phyloP scores from a whole-genome alignment of 2,797 vertebrate genomes.

The Danio choprae region DNA sequence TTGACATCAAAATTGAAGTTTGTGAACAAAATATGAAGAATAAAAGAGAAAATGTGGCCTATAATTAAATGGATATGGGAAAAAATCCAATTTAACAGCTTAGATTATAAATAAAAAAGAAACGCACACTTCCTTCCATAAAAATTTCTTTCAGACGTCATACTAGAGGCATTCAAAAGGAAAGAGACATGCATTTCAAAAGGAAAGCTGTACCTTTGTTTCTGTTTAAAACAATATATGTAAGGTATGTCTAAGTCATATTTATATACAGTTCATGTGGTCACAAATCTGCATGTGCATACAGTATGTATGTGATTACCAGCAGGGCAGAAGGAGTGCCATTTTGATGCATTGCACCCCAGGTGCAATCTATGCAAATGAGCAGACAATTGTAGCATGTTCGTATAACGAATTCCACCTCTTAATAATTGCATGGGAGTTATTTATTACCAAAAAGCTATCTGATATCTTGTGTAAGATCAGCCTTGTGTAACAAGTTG shows the following conservation, averaged over 20 bases:
- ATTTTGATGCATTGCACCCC: conserved; percentile 56
- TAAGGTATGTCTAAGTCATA: not conserved
- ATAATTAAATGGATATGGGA: not conserved
- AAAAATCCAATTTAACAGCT: not conserved
- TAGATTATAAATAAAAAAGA: not conserved
- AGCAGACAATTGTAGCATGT: conserved; percentile 47
- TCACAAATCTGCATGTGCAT: conserved; percentile 17
- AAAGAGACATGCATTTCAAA: not conserved
- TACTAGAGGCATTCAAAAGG: too few species aligned
- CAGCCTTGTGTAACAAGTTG: conserved; percentile 47
- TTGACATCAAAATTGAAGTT: not conserved
- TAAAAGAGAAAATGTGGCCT: not conserved
- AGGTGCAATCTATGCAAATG: conserved; percentile 49
- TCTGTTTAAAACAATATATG: not conserved
- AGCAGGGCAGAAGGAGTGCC: conserved; percentile 40
- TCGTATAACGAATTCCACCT: conserved; percentile 56
- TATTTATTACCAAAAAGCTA: conserved; percentile 51
- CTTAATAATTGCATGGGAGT: conserved; percentile 53
- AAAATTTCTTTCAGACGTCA: too few species aligned
- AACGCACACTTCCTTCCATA: too few species aligned
- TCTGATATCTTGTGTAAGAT: conserved; percentile 39
- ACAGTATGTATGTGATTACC: conserved; percentile 28
- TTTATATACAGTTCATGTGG: not conserved
- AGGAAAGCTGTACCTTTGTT: not conserved
- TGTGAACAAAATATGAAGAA: not conserved